phyloP scores from a whole-genome alignment of 2,797 vertebrate species.

The Myotis planiceps region DNA sequence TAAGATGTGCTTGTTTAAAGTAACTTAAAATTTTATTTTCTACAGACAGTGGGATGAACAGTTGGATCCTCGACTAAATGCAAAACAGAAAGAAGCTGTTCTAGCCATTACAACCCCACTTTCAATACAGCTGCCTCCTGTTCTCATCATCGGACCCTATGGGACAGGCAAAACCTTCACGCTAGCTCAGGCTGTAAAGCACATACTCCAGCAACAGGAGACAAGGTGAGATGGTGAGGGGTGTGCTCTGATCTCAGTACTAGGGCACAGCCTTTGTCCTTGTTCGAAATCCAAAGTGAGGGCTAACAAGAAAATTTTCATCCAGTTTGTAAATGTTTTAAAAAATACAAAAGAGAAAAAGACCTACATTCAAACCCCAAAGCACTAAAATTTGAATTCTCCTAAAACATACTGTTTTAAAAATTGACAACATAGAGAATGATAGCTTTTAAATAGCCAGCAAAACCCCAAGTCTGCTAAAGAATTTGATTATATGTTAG shows the following conservation, averaged over 20 bases:
- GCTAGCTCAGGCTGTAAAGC: slow-evolving; percentile 98
- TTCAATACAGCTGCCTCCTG: slow-evolving; percentile 94
- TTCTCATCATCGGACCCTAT: slow-evolving; percentile 98
- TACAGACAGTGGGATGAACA: slow-evolving; percentile 98
- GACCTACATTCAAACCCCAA: not conserved
- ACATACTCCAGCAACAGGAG: slow-evolving; percentile 96
- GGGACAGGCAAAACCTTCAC: slow-evolving; percentile 99
- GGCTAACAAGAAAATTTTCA: slow-evolving; percentile 49
- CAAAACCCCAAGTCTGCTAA: not conserved
- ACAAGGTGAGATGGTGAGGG: slow-evolving; percentile 90
- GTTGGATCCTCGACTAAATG: slow-evolving; percentile 98
- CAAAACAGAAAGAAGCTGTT: slow-evolving; percentile 99
- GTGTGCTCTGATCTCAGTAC: rapidly evolving
- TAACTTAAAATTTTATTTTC: slow-evolving; percentile 62
- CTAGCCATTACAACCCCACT: slow-evolving; percentile 98
- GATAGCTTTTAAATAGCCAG: slow-evolving; percentile 55
- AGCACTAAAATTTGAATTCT: slow-evolving; percentile 43
- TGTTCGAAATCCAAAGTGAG: not conserved
- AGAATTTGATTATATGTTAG: slow-evolving; percentile 53
- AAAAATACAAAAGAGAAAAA: not conserved
- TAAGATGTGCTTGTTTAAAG: slow-evolving; percentile 38
- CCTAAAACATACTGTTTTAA: slow-evolving; percentile 59
- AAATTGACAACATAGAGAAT: not conserved
- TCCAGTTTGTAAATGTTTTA: slow-evolving; percentile 46
- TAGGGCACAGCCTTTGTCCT: not conserved